A percentile compares a stretch with the other conserved stretches of the same genome.
phyloP scores from a whole-genome alignment of 2,888 invertebrate genomes.

The Apamea anceps region DNA sequence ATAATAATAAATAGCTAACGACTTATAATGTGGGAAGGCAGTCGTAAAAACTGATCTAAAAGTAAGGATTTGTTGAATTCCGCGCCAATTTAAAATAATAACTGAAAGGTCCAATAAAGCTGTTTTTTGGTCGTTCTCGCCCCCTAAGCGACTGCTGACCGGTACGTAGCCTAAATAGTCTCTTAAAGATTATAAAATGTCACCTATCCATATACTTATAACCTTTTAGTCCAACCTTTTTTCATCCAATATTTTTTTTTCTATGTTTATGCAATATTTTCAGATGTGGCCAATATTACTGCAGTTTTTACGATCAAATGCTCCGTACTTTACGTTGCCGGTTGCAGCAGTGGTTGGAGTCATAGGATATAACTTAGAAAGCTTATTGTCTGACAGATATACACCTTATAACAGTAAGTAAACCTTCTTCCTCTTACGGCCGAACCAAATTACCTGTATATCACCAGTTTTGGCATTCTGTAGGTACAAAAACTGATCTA shows the following conservation, averaged over 20 bases:
- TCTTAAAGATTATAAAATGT: background rate
- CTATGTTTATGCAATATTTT: slow-evolving; percentile 48
- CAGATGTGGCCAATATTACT: slow-evolving; percentile 95
- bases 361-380: slow-evolving; percentile 96
- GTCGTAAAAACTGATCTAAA: background rate
- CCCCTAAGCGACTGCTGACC: background rate
- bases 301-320: slow-evolving; percentile 92
- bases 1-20: background rate
- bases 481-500: no score
- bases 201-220: background rate
- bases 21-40: no score
- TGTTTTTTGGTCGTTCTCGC: background rate
- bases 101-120: background rate
- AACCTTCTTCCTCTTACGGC: background rate
- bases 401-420: slow-evolving; percentile 93
- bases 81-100: background rate
- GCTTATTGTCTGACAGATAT: slow-evolving; percentile 92
- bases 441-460: background rate
- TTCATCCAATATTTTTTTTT: background rate
- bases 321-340: slow-evolving; percentile 95
- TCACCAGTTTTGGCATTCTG: no score
- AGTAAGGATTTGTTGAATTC: background rate
- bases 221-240: no score
- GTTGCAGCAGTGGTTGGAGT: slow-evolving; percentile 95
- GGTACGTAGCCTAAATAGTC: background rate